phyloP scores from a whole-genome alignment of 2,113 vertebrate species.

The Vulpes lagopus region DNA sequence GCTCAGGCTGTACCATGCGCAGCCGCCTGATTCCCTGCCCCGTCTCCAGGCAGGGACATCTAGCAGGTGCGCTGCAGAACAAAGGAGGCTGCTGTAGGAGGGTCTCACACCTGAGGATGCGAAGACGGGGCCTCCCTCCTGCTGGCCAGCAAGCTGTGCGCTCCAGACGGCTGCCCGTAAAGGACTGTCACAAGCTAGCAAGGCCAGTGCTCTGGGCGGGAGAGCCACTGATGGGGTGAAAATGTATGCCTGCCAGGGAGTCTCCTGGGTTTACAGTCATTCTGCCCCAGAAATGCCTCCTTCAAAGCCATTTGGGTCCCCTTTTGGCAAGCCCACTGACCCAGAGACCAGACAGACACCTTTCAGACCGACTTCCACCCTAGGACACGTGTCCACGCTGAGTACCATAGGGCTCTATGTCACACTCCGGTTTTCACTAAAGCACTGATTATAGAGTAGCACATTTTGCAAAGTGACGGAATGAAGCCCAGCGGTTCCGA shows the following conservation, averaged over 20 bases:
- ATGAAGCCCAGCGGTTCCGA: neutral
- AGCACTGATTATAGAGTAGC: accelerated
- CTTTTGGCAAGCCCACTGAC: neutral
- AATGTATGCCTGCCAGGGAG: neutral
- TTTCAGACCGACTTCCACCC: neutral
- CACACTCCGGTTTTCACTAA: neutral
- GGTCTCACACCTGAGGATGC: accelerated
- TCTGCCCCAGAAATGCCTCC: neutral
- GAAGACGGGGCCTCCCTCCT: accelerated
- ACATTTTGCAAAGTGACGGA: neutral
- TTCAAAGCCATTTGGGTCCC: neutral
- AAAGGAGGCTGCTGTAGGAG: neutral
- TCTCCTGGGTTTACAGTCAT: neutral
- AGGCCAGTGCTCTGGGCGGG: neutral
- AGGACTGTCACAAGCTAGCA: accelerated
- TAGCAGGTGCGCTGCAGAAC: accelerated
- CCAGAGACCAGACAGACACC: neutral
- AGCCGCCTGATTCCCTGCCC: neutral
- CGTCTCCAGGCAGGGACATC: neutral
- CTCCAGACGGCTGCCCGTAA: accelerated
- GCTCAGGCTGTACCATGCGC: neutral
- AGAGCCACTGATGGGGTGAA: neutral
- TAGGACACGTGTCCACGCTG: neutral
- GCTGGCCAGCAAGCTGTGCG: accelerated
- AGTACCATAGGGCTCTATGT: neutral